A percentile compares a stretch with the other conserved stretches of the same genome.
phyloP scores from a whole-genome alignment of 2,888 invertebrate species.

The Diplazon laetatorius region DNA sequence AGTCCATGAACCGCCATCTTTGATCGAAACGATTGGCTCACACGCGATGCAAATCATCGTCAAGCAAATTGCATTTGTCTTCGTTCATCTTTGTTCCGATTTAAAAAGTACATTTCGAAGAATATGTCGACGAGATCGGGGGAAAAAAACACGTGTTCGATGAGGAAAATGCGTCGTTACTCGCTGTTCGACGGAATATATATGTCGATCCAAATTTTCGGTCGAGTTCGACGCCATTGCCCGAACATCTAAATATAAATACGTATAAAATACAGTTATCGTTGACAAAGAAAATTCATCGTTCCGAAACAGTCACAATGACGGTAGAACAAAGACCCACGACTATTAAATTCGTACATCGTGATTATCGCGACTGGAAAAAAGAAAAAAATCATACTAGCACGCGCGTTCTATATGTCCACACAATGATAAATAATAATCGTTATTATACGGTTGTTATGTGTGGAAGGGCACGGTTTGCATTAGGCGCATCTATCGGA shows the following conservation, averaged over 20 bases:
- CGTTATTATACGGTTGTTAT: constrained; percentile 32
- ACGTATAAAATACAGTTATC: constrained; percentile 1
- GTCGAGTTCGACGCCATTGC: neutral
- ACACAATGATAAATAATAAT: constrained; percentile 47
- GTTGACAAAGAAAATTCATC: constrained; percentile 38
- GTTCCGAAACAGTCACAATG: neutral
- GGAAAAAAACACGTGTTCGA: neutral
- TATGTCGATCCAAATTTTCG: neutral
- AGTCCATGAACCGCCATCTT: constrained; percentile 30
- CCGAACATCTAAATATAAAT: constrained; percentile 16
- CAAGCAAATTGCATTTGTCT: neutral
- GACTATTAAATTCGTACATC: neutral
- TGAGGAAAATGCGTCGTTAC: neutral
- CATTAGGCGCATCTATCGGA: constrained; percentile 63
- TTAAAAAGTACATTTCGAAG: constrained; percentile 17
- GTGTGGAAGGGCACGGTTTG: constrained; percentile 34
- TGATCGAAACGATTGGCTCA: constrained; percentile 4
- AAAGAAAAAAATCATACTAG: constrained; percentile 4
- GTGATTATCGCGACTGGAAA: constrained; percentile 27
- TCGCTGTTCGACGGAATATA: neutral
- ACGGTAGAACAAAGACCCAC: constrained; percentile 8
- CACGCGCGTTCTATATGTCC: constrained; percentile 8
- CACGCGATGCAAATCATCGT: neutral
- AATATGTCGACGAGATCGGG: neutral
- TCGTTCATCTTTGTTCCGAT: neutral